phyloP scores from a whole-genome alignment of 1,140 invertebrate species.

The Aculops lycopersici region DNA sequence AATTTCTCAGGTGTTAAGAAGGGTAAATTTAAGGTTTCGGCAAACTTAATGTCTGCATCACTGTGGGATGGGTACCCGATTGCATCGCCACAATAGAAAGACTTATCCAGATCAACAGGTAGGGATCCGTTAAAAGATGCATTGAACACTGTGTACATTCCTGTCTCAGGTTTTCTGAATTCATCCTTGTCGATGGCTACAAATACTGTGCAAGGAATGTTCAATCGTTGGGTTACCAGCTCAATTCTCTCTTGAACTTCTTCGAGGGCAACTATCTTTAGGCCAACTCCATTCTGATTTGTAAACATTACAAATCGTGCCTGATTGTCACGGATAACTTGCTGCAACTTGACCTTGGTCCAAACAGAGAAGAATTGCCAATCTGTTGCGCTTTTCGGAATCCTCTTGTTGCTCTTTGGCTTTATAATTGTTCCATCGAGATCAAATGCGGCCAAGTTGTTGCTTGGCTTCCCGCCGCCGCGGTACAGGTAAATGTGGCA shows the following conservation, averaged over 20 bases:
- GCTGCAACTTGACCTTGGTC: slow-evolving; percentile 3
- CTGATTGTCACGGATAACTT: not conserved
- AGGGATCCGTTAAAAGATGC: slow-evolving; percentile 2
- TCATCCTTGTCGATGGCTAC: slow-evolving; percentile 4
- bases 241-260: slow-evolving; percentile 8
- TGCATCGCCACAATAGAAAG: slow-evolving; percentile 11
- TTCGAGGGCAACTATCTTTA: slow-evolving; percentile 1
- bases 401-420: slow-evolving; percentile 6
- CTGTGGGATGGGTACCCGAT: slow-evolving; percentile 9
- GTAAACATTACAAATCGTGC: slow-evolving; percentile 9
- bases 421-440: slow-evolving; percentile 9
- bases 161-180: slow-evolving; percentile 9
- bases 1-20: slow-evolving; percentile 10
- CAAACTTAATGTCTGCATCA: slow-evolving; percentile 8
- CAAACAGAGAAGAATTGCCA: slow-evolving; percentile 7
- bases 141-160: slow-evolving; percentile 6
- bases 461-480: slow-evolving; percentile 2
- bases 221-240: not conserved
- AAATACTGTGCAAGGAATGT: slow-evolving; percentile 7
- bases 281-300: slow-evolving; percentile 8
- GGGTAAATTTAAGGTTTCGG: slow-evolving; percentile 5
- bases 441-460: slow-evolving; percentile 9
- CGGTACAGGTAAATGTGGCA: slow-evolving; percentile 4
- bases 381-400: slow-evolving; percentile 8
- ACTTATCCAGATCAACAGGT: slow-evolving; percentile 3